Percentiles rank a stretch among this genome's conserved stretches.
phyloP scores from a whole-genome alignment of 2,113 vertebrate species.

The Halcyon senegalensis region DNA sequence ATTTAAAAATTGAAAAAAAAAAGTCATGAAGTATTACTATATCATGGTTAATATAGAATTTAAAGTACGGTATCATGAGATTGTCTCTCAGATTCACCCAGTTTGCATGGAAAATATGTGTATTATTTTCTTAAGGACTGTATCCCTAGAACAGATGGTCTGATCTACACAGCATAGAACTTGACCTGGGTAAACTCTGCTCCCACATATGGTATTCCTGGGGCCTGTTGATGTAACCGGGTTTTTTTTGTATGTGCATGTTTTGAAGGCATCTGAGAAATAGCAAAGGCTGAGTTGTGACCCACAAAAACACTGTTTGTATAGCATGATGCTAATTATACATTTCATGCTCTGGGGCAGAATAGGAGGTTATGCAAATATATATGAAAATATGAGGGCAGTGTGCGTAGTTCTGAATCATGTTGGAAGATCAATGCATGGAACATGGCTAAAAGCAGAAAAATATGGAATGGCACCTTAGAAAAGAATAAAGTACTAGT shows the following conservation, averaged over 20 bases:
- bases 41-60: not conserved
- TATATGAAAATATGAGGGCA: not conserved
- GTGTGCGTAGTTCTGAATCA: not conserved
- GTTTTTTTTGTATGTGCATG: not conserved
- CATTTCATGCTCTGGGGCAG: not conserved
- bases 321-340: not conserved
- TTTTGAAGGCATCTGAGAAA: conserved; percentile 1
- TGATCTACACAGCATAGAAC: not conserved
- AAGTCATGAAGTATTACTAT: accelerated
- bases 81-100: not conserved
- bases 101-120: not conserved
- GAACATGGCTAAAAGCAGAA: not conserved
- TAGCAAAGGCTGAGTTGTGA: not conserved
- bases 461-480: not conserved
- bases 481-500: not conserved
- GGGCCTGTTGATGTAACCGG: not conserved
- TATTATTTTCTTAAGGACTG: not conserved
- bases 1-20: not conserved
- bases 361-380: not conserved
- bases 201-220: not conserved
- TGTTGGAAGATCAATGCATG: not conserved
- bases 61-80: not conserved
- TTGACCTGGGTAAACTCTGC: not conserved
- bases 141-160: not conserved
- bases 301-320: not conserved